Conservation (phyloP, 2,888 invertebrate genomes). For the Lasioglossum figueresi region DNA sequence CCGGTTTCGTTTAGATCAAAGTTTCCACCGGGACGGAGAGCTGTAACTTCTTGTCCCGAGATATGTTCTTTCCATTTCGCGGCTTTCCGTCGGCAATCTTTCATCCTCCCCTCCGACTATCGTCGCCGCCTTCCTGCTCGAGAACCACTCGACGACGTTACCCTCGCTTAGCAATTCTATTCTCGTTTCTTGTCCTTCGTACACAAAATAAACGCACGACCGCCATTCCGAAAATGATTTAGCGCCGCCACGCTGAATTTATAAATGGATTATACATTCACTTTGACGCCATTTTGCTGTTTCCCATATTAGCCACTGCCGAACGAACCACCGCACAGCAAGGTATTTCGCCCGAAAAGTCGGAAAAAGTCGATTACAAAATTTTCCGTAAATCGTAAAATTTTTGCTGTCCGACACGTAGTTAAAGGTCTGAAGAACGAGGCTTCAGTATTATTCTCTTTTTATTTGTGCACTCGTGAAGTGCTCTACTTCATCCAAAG, state of each 20-base stretch:
- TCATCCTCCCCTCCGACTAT: slow-evolving; percentile 5
- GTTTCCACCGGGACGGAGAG: slow-evolving; percentile 16
- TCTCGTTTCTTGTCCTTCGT: background rate
- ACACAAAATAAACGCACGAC: background rate
- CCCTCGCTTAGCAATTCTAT: slow-evolving; percentile 7
- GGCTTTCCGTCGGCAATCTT: slow-evolving; percentile 28
- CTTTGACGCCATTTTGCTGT: background rate
- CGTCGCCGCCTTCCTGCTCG: background rate
- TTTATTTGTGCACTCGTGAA: too few species aligned
- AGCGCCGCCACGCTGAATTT: background rate
- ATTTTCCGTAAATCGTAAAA: too few species aligned
- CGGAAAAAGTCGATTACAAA: too few species aligned
- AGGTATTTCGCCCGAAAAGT: too few species aligned
- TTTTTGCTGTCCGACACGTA: too few species aligned
- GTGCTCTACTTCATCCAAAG: too few species aligned
- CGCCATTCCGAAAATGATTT: background rate
- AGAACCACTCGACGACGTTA: background rate
- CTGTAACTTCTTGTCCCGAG: slow-evolving; percentile 50
- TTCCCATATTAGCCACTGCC: background rate
- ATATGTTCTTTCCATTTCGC: slow-evolving; percentile 43
- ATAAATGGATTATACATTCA: background rate
- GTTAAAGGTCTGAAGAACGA: too few species aligned
- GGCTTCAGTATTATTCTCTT: too few species aligned
- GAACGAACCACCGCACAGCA: background rate
- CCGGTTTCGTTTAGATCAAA: slow-evolving; percentile 40